Evolutionary conservation across 2,113 vertebrate species (phyloP).

Genomic region (Hyperoodon ampullatus): DNA sequence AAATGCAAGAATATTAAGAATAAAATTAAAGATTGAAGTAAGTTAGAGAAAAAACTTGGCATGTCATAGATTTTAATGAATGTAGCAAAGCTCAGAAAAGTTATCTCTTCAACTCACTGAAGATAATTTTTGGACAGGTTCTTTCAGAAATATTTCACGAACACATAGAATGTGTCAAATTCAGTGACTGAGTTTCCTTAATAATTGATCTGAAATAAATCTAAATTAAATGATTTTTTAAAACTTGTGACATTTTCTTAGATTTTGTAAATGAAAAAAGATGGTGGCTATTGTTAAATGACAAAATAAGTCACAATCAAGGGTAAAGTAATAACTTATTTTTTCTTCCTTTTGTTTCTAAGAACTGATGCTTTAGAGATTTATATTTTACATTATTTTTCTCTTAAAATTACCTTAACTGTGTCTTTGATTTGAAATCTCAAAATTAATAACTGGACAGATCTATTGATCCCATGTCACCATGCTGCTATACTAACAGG

Average conservation of each 20-base stretch:
- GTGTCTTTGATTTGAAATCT: background rate
- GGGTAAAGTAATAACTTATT: background rate
- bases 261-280: background rate
- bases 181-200: background rate
- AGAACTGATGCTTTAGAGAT: background rate
- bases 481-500: background rate
- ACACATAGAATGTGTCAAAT: background rate
- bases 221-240: background rate
- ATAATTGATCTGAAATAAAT: background rate
- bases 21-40: background rate
- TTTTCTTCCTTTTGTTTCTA: background rate
- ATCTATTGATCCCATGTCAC: background rate
- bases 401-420: background rate
- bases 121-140: background rate
- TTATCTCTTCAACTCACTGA: background rate
- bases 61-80: background rate
- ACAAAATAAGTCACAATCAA: background rate
- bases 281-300: background rate
- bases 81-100: background rate
- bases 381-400: background rate
- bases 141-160: background rate
- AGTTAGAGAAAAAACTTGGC: background rate
- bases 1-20: background rate
- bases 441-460: background rate
- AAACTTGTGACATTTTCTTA: background rate